A percentile compares a stretch with the other conserved stretches of the same genome.
Conservation (phyloP, 2,888 invertebrate species). For the Leptinotarsa peninsularis region DNA sequence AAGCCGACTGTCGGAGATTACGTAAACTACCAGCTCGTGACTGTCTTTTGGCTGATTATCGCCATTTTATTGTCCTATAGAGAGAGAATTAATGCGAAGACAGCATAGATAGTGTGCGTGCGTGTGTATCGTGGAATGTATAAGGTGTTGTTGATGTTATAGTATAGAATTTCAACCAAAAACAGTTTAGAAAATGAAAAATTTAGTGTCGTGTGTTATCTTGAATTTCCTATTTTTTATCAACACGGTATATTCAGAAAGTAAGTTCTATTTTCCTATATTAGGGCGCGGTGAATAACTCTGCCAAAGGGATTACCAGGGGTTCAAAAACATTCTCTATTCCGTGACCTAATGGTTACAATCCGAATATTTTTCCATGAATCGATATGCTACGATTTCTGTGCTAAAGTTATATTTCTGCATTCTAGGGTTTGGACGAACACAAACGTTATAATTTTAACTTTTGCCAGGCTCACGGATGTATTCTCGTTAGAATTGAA, state of each 20-base stretch:
- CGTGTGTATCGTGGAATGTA: slow-evolving; percentile 49
- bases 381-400: slow-evolving; percentile 33
- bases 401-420: slow-evolving; percentile 16
- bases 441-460: slow-evolving; percentile 7
- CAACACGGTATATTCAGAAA: slow-evolving; percentile 55
- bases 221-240: slow-evolving; percentile 59
- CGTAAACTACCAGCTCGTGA: slow-evolving; percentile 62
- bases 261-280: slow-evolving; percentile 49
- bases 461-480: not conserved
- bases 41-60: slow-evolving; percentile 59
- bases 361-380: slow-evolving; percentile 32
- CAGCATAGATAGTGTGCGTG: slow-evolving; percentile 55
- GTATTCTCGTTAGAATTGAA: not conserved
- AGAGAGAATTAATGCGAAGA: slow-evolving; percentile 56
- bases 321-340: not conserved
- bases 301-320: not conserved
- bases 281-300: slow-evolving; percentile 36
- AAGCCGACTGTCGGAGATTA: slow-evolving; percentile 56
- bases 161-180: slow-evolving; percentile 45
- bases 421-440: slow-evolving; percentile 7
- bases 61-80: slow-evolving; percentile 59
- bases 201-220: slow-evolving; percentile 60
- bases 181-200: slow-evolving; percentile 58
- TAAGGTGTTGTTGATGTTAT: slow-evolving; percentile 50
- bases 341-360: slow-evolving; percentile 24